phyloP scores from a whole-genome alignment of 2,888 invertebrate species.

The Leucania comma region DNA sequence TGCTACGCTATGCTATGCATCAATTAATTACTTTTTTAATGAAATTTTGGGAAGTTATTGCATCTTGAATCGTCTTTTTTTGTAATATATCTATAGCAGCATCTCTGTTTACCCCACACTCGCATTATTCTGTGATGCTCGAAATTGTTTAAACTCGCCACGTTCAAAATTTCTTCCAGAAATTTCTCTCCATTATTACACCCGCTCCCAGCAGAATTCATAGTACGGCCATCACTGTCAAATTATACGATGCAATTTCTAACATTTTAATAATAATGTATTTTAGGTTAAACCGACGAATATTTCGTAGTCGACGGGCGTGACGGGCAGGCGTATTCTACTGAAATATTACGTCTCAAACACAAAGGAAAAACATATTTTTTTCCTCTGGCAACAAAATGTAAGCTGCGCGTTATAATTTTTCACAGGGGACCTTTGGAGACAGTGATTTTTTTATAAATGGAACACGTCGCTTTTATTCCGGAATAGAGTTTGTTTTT shows the following conservation, averaged over 20 bases:
- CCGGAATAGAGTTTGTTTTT: constrained; percentile 54
- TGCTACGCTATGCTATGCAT: too few relatives aligned
- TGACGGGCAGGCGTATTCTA: constrained; percentile 61
- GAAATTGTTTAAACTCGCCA: constrained; percentile 6
- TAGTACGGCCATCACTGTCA: constrained; percentile 66
- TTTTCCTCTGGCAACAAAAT: constrained; percentile 71
- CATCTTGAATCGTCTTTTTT: too few relatives aligned
- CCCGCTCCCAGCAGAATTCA: constrained; percentile 49
- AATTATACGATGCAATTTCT: constrained; percentile 66
- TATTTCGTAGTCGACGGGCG: constrained; percentile 57
- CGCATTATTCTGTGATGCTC: constrained; percentile 3
- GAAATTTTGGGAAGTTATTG: too few relatives aligned
- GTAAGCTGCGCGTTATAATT: constrained; percentile 75
- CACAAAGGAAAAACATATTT: constrained; percentile 77
- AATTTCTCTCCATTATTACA: constrained; percentile 48
- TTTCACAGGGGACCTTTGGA: constrained; percentile 77
- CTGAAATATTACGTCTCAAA: constrained; percentile 77
- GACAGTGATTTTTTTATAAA: constrained; percentile 71
- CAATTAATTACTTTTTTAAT: too few relatives aligned
- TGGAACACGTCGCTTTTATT: constrained; percentile 67
- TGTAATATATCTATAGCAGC: background rate
- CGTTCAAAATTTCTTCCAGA: constrained; percentile 27
- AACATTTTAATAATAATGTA: constrained; percentile 67
- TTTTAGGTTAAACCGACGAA: constrained; percentile 63
- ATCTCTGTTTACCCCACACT: background rate